Evolutionary conservation across 2,888 invertebrate species (phyloP).

Genomic region (Kryphioiulus occultus): DNA sequence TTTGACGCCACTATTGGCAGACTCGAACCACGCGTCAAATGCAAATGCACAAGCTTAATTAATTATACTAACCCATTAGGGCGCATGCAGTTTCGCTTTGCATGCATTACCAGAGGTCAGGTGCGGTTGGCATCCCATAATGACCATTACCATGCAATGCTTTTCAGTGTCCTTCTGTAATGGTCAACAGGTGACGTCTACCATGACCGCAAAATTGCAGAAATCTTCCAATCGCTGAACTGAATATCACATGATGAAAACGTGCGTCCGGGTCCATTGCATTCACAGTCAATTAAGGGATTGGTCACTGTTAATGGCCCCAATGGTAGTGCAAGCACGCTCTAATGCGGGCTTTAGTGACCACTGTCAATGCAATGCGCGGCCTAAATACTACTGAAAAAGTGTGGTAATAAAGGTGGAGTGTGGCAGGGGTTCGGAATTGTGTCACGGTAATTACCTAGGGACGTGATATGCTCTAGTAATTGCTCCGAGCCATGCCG

Average conservation of each 20-base stretch:
- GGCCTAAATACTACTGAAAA: not conserved
- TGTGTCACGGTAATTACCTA: not conserved
- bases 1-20: too few relatives aligned
- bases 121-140: not conserved
- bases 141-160: not conserved
- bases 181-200: not conserved
- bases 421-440: not conserved
- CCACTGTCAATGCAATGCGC: not conserved
- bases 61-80: too few relatives aligned
- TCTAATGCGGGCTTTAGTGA: not conserved
- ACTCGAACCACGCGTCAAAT: not conserved
- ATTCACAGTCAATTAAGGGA: constrained; percentile 1
- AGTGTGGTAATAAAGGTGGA: not conserved
- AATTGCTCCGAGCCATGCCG: not conserved
- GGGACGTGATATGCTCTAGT: constrained; percentile 6
- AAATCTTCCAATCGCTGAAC: not conserved
- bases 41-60: not conserved
- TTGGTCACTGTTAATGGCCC: not conserved
- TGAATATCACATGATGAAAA: not conserved
- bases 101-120: not conserved
- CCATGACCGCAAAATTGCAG: not conserved
- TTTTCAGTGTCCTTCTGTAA: not conserved
- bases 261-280: not conserved
- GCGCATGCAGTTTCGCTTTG: too few relatives aligned
- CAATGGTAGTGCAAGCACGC: not conserved